These are phyloP conservation scores for Troides oblongomaculatus DNA, from an alignment of 2,888 invertebrate genomes.

Conservation along the genomic window DNA sequence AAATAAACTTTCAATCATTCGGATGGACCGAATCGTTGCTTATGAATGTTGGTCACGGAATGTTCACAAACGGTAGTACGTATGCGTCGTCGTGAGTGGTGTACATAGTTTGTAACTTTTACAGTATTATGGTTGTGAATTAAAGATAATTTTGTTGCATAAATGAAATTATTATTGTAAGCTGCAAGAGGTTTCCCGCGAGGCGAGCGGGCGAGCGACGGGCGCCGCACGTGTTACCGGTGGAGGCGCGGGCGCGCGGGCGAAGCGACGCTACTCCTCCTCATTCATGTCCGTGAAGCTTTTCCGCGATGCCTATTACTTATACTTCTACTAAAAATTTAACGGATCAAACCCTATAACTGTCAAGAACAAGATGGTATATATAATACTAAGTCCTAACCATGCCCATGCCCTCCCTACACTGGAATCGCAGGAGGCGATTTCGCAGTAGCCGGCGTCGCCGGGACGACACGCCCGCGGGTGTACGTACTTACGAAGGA, in stretches of 20 bases:
- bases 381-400: not conserved
- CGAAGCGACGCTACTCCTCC: conserved; percentile 60
- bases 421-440: not conserved
- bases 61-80: conserved; percentile 2
- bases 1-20: conserved; percentile 15
- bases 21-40: not conserved
- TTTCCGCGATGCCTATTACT: conserved; percentile 41
- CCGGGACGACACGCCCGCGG: conserved; percentile 51
- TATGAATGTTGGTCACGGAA: not conserved
- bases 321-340: conserved; percentile 41
- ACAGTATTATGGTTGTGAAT: not conserved
- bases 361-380: conserved; percentile 6
- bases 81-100: not conserved
- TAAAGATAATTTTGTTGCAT: conserved; percentile 34
- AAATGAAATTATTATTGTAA: conserved; percentile 53
- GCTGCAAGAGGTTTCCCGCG: conserved; percentile 51
- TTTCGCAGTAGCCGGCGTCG: conserved; percentile 41
- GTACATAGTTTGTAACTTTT: conserved; percentile 1
- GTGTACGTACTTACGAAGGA: conserved; percentile 67
- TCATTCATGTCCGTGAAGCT: conserved; percentile 65
- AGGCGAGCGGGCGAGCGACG: conserved; percentile 36
- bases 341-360: conserved; percentile 44
- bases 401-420: conserved; percentile 1
- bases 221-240: conserved; percentile 62
- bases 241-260: conserved; percentile 59